Percentiles rank a stretch among this genome's conserved stretches.
Conservation (phyloP, 2,797 vertebrate genomes). For the Podarcis siculus region DNA sequence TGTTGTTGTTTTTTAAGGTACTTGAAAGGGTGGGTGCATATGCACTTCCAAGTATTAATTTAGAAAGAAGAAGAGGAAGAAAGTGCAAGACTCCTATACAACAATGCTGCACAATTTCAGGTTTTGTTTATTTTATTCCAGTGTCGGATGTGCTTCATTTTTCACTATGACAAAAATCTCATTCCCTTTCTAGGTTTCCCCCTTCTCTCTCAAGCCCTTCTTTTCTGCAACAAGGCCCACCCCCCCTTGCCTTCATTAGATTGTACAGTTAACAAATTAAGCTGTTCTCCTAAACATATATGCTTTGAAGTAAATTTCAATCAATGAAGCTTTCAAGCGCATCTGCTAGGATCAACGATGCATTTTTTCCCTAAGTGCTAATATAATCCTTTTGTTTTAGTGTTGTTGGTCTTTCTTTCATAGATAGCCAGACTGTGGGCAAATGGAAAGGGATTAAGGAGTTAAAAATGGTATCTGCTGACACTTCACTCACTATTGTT, state of each 20-base stretch:
- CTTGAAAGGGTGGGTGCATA: no score
- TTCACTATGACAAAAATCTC: background rate
- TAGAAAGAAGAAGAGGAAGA: no score
- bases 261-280: background rate
- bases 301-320: background rate
- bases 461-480: constrained; percentile 33
- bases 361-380: background rate
- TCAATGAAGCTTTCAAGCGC: background rate
- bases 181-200: background rate
- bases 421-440: constrained; percentile 26
- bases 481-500: constrained; percentile 43
- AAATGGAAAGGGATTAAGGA: constrained; percentile 46
- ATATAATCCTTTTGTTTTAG: constrained; percentile 24
- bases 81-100: no score
- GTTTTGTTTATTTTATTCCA: no score
- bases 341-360: background rate
- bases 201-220: background rate
- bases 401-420: background rate
- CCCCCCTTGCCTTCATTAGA: background rate
- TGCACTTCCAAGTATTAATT: no score
- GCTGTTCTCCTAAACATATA: background rate
- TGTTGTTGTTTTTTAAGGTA: no score
- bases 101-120: background rate
- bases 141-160: background rate
- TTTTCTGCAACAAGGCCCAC: background rate